These are phyloP conservation scores for Hypothenemus hampei DNA, from an alignment of 1,140 invertebrate genomes.

Conservation along the genomic window DNA sequence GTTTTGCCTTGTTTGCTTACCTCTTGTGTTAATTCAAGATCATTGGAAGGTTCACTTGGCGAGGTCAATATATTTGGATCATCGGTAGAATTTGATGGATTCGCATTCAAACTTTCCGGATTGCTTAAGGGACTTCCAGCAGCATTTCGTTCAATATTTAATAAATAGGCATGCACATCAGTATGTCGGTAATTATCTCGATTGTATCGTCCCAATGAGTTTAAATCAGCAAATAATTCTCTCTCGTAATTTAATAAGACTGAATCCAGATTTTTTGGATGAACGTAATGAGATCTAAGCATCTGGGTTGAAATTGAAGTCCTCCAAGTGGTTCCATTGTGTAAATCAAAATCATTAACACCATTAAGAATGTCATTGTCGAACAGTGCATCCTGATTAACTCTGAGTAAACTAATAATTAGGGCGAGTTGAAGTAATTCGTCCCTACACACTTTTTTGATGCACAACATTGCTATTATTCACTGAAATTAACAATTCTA, in stretches of 20 bases:
- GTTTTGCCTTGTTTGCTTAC: too few species aligned
- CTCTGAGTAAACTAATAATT: conserved; percentile 68
- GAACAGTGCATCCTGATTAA: conserved; percentile 64
- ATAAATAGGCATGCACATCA: conserved; percentile 55
- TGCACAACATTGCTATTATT: conserved; percentile 55
- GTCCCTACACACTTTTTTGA: conserved; percentile 72
- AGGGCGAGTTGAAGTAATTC: conserved; percentile 74
- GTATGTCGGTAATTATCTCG: conserved; percentile 42
- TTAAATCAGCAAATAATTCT: conserved; percentile 71
- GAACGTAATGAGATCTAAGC: conserved; percentile 55
- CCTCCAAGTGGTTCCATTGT: conserved; percentile 63
- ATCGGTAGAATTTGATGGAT: conserved; percentile 12
- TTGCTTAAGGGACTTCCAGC: conserved; percentile 14
- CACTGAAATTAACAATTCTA: neutral
- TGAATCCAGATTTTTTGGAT: conserved; percentile 72
- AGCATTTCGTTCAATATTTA: conserved; percentile 47
- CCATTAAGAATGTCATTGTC: conserved; percentile 50
- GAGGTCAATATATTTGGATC: conserved; percentile 15
- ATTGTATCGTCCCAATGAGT: conserved; percentile 55
- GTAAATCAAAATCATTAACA: conserved; percentile 50
- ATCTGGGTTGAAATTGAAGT: conserved; percentile 47
- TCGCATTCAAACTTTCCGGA: conserved; percentile 23
- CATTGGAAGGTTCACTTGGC: conserved; percentile 18
- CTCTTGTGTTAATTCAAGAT: conserved; percentile 40
- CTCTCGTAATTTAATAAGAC: conserved; percentile 65